These are phyloP conservation scores for Pedicia rivosa DNA, from an alignment of 2,888 invertebrate genomes.

Conservation along the genomic window DNA sequence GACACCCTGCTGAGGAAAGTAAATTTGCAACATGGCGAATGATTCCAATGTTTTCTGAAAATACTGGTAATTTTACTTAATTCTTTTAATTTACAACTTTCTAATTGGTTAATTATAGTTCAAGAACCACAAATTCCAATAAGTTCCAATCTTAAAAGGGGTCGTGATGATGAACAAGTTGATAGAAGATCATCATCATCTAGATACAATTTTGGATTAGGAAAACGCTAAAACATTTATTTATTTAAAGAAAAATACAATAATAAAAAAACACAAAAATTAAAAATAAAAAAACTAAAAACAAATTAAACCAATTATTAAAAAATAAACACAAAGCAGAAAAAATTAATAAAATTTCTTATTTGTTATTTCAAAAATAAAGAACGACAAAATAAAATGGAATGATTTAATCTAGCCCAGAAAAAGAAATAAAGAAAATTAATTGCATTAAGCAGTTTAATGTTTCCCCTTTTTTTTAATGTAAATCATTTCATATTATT, in stretches of 20 bases:
- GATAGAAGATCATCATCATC: conserved; percentile 18
- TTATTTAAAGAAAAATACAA: neutral
- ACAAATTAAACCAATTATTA: conserved; percentile 3
- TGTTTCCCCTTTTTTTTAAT: no score
- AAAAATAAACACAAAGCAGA: no score
- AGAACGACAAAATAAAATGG: no score
- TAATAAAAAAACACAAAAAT: neutral
- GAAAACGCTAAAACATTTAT: conserved; percentile 28
- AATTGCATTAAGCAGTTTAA: no score
- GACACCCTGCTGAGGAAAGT: no score
- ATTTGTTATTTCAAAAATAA: no score
- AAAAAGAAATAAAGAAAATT: no score
- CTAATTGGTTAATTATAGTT: neutral
- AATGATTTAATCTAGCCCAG: no score
- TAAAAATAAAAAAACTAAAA: neutral
- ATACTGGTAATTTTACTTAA: neutral
- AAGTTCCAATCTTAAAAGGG: conserved; percentile 40
- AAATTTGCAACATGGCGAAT: neutral
- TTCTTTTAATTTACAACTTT: neutral
- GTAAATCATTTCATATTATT: no score
- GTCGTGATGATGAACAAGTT: conserved; percentile 21
- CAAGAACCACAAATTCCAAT: no score
- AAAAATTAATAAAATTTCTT: no score
- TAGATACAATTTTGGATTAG: conserved; percentile 38
- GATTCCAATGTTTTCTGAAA: neutral